Evolutionary conservation across 2,888 invertebrate species (phyloP).

Genomic region (Herminia tarsipennalis): DNA sequence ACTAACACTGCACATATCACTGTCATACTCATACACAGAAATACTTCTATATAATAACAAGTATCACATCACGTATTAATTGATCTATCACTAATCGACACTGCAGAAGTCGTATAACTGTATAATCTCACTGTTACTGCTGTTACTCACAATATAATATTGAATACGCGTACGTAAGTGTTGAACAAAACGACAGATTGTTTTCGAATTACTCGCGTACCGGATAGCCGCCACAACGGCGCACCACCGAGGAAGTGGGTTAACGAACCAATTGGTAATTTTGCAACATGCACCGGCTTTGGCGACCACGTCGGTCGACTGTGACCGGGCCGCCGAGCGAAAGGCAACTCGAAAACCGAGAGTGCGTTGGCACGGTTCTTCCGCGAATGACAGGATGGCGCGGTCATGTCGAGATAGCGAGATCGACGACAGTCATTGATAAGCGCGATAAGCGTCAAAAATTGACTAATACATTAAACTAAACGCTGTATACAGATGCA

Average conservation of each 20-base stretch:
- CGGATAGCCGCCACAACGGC: conserved; percentile 54
- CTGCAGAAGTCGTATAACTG: conserved; percentile 24
- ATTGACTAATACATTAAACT: conserved; percentile 49
- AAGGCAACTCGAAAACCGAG: conserved; percentile 77
- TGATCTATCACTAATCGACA: conserved; percentile 35
- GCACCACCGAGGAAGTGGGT: conserved; percentile 67
- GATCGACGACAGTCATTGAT: conserved; percentile 75
- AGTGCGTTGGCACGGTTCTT: conserved; percentile 76
- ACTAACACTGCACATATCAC: conserved; percentile 38
- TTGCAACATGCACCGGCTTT: conserved; percentile 71
- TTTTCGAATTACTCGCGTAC: conserved; percentile 62
- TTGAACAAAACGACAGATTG: conserved; percentile 48
- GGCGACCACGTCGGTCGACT: conserved; percentile 64
- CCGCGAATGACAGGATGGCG: conserved; percentile 75
- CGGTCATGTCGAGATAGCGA: conserved; percentile 73
- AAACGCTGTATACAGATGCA: conserved; percentile 27
- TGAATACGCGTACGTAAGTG: conserved; percentile 37
- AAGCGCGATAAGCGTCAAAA: conserved; percentile 67
- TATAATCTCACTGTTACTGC: conserved; percentile 26
- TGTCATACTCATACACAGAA: conserved; percentile 37
- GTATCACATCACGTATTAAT: conserved; percentile 32
- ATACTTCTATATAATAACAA: conserved; percentile 17
- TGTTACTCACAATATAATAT: conserved; percentile 31
- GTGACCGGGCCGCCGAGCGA: conserved; percentile 69
- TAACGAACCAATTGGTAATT: conserved; percentile 76